phyloP scores from a whole-genome alignment of 2,113 vertebrate species.

The human region DNA sequence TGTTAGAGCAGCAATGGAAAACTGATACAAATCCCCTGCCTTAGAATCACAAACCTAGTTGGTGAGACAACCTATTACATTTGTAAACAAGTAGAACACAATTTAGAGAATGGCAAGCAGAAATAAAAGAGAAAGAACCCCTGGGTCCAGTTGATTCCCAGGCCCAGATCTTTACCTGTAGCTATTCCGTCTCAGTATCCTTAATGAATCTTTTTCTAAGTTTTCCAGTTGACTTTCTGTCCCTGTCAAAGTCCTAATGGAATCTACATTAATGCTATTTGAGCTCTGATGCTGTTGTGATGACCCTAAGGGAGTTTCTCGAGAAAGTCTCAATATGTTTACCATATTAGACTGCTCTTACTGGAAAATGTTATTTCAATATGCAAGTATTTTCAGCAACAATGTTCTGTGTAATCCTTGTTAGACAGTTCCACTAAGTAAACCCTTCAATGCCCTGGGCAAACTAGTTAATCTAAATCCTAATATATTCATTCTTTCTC shows the following conservation, averaged over 20 bases:
- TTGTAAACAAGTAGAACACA: background rate
- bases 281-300: background rate
- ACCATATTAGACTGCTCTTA: background rate
- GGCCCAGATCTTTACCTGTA: background rate
- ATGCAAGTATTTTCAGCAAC: background rate
- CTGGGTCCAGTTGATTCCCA: background rate
- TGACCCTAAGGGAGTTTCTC: background rate
- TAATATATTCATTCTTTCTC: background rate
- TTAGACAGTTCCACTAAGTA: background rate
- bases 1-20: background rate
- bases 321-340: background rate
- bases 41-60: background rate
- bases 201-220: background rate
- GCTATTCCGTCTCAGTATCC: background rate
- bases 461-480: background rate
- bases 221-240: background rate
- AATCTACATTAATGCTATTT: background rate
- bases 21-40: no score
- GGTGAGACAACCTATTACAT: background rate
- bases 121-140: background rate
- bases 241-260: background rate
- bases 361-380: background rate
- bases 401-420: background rate
- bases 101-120: no score
- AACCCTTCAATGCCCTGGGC: background rate